Evolutionary conservation across 2,888 invertebrate species (phyloP).

Genomic region (Eupsilia transversa): DNA sequence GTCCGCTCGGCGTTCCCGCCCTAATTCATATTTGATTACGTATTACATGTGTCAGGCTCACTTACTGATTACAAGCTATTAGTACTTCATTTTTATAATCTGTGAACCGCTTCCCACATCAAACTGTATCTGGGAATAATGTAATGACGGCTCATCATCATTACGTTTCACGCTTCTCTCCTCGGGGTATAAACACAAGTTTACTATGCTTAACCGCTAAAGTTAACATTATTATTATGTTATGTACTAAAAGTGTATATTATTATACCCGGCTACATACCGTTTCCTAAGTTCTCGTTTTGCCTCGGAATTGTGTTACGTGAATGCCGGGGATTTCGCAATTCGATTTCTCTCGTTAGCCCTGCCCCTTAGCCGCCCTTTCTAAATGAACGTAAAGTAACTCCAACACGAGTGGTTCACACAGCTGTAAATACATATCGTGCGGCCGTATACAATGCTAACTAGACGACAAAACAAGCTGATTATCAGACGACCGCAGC

Average conservation of each 20-base stretch:
- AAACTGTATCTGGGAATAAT: conserved; percentile 43
- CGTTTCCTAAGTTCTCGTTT: conserved; percentile 14
- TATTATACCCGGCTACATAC: background rate
- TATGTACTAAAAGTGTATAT: background rate
- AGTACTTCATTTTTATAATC: conserved; percentile 54
- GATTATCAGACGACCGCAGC: conserved; percentile 52
- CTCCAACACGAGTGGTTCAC: conserved; percentile 9
- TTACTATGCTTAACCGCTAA: too few species aligned
- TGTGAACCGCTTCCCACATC: conserved; percentile 36
- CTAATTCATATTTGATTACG: conserved; percentile 71
- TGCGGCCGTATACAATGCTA: conserved; percentile 62
- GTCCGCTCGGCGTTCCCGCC: conserved; percentile 45
- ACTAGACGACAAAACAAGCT: conserved; percentile 63
- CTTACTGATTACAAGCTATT: conserved; percentile 50
- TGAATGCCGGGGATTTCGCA: conserved; percentile 16
- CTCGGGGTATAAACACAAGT: conserved; percentile 6
- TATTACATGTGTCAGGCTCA: conserved; percentile 31
- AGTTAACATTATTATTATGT: conserved; percentile 13
- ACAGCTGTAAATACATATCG: conserved; percentile 41
- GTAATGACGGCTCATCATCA: conserved; percentile 58
- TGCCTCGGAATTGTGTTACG: conserved; percentile 26
- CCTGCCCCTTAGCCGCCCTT: conserved; percentile 48
- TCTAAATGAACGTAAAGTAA: conserved; percentile 47
- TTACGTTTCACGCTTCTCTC: conserved; percentile 45
- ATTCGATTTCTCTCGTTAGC: conserved; percentile 60